These are phyloP conservation scores for Psammodynastes pulverulentus DNA, from an alignment of 2,113 vertebrate species.

Conservation along the genomic window DNA sequence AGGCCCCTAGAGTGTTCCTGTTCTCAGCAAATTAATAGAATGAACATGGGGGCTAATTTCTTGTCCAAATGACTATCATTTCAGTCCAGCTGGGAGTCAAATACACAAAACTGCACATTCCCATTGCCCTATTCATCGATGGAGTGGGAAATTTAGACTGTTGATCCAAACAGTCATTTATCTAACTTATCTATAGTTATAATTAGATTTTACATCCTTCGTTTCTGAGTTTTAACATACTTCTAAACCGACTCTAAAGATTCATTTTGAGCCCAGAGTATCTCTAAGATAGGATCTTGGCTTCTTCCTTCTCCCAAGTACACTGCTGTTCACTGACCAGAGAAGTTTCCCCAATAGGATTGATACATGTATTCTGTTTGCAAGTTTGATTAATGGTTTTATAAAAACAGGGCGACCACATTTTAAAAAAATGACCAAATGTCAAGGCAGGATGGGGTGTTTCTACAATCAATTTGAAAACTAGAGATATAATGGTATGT, in stretches of 20 bases:
- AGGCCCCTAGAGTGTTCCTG: neutral
- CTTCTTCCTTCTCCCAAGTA: neutral
- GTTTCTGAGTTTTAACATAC: neutral
- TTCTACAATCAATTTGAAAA: neutral
- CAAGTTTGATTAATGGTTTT: neutral
- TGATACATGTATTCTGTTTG: neutral
- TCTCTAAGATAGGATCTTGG: neutral
- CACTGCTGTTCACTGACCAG: neutral
- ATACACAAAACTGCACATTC: neutral
- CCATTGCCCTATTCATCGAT: neutral
- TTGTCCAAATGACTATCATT: neutral
- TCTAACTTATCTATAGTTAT: neutral
- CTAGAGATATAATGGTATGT: neutral
- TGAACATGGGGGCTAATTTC: neutral
- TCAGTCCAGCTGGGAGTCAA: neutral
- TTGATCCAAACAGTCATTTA: neutral
- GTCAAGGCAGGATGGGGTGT: neutral
- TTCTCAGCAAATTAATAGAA: neutral
- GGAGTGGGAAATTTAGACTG: neutral
- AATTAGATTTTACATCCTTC: neutral
- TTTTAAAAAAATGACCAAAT: neutral
- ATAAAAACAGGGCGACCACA: neutral
- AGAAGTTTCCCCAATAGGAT: neutral
- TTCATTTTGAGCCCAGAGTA: neutral
- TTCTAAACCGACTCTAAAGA: neutral